Conservation (phyloP, 2,888 invertebrate genomes). For the Metalampra italica region DNA sequence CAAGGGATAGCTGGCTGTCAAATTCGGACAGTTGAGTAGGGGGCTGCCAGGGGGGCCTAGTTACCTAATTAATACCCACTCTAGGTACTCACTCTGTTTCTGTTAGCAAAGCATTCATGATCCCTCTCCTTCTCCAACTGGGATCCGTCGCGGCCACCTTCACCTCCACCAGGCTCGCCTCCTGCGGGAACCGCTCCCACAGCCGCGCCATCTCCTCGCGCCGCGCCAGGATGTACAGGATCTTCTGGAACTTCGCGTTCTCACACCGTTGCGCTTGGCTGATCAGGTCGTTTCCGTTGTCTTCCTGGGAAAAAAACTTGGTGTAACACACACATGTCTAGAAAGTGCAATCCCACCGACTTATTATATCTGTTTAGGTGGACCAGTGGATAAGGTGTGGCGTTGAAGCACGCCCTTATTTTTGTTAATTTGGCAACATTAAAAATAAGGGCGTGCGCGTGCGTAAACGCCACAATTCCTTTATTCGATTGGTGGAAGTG, state of each 20-base stretch:
- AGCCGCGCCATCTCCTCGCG: slow-evolving; percentile 77
- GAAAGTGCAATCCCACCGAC: too few species aligned
- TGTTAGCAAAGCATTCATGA: slow-evolving; percentile 80
- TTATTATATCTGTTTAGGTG: too few species aligned
- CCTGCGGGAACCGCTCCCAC: slow-evolving; percentile 76
- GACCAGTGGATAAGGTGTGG: too few species aligned
- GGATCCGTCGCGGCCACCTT: slow-evolving; percentile 83
- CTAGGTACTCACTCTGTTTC: slow-evolving; percentile 78
- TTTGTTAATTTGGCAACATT: too few species aligned
- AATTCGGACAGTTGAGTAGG: too few species aligned
- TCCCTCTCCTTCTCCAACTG: slow-evolving; percentile 81
- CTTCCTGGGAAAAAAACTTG: slow-evolving; percentile 30
- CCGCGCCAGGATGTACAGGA: slow-evolving; percentile 77
- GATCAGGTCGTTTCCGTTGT: slow-evolving; percentile 48
- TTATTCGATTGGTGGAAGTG: too few species aligned
- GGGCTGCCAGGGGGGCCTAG: too few species aligned
- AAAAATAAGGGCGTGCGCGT: too few species aligned
- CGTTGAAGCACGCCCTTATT: too few species aligned
- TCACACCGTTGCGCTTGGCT: slow-evolving; percentile 69
- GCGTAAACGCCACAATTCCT: too few species aligned
- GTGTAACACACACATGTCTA: not conserved
- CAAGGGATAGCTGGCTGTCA: too few species aligned
- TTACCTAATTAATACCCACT: too few species aligned
- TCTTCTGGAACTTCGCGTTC: slow-evolving; percentile 82
- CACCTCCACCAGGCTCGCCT: slow-evolving; percentile 77